phyloP scores from a whole-genome alignment of 1,140 invertebrate genomes.

The Diprion similis region DNA sequence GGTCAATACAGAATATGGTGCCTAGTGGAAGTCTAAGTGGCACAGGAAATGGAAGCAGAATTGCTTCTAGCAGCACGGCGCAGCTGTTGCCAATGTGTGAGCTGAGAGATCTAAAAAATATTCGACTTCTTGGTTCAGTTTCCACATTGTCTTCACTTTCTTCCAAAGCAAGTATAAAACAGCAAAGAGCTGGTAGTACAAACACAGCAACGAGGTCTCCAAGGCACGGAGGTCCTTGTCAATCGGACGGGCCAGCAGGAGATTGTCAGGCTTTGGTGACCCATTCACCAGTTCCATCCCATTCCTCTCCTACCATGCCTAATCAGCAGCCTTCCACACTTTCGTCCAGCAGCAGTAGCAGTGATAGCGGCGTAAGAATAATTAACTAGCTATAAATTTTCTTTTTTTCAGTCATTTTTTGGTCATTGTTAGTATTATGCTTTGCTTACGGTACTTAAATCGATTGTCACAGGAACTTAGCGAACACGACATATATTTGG shows the following conservation, averaged over 20 bases:
- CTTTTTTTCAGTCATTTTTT: no score
- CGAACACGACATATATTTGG: slow-evolving; percentile 71
- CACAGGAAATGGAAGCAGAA: slow-evolving; percentile 9
- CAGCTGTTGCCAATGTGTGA: slow-evolving; percentile 45
- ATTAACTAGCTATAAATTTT: neutral
- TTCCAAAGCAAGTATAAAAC: slow-evolving; percentile 40
- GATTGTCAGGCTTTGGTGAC: slow-evolving; percentile 34
- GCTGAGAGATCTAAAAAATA: slow-evolving; percentile 38
- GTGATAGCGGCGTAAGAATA: slow-evolving; percentile 40
- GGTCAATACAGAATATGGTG: slow-evolving; percentile 41
- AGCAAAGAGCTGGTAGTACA: slow-evolving; percentile 31
- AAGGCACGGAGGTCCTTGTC: slow-evolving; percentile 24
- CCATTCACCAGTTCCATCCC: slow-evolving; percentile 38
- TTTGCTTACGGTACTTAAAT: no score
- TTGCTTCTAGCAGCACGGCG: slow-evolving; percentile 26
- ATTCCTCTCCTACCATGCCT: slow-evolving; percentile 45
- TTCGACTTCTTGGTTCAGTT: slow-evolving; percentile 39
- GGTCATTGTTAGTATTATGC: no score
- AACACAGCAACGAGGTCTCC: slow-evolving; percentile 32
- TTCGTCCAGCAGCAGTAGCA: slow-evolving; percentile 60
- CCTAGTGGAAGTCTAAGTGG: slow-evolving; percentile 20
- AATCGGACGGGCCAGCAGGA: slow-evolving; percentile 33
- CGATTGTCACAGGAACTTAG: slow-evolving; percentile 68
- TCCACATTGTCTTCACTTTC: slow-evolving; percentile 41
- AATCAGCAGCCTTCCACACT: slow-evolving; percentile 49